Conservation (phyloP, 2,888 invertebrate species). For the Dicranocentrus wangi region DNA sequence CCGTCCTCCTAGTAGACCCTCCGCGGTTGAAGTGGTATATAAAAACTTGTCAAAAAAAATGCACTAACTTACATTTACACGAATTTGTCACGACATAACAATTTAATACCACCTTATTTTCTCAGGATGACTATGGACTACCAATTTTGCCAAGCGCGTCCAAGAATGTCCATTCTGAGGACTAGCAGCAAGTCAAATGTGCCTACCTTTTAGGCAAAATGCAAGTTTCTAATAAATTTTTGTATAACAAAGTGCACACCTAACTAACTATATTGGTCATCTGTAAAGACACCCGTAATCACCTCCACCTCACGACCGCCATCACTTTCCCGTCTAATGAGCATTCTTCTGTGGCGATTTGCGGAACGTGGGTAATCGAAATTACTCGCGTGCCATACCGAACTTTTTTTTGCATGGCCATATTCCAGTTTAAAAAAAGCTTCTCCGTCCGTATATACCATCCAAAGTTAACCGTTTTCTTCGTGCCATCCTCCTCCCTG, state of each 20-base stretch:
- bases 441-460: no score
- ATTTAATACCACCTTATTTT: no score
- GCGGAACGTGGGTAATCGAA: not conserved
- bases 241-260: no score
- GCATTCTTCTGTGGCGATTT: not conserved
- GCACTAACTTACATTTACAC: not conserved
- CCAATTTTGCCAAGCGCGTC: constrained; percentile 33
- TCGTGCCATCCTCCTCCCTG: no score
- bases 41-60: not conserved
- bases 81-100: no score
- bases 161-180: no score
- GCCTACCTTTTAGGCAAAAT: not conserved
- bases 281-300: not conserved
- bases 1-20: not conserved
- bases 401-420: constrained; percentile 8
- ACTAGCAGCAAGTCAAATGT: no score
- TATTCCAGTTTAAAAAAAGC: no score
- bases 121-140: constrained; percentile 46
- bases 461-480: no score
- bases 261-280: no score
- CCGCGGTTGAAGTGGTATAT: constrained; percentile 20
- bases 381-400: constrained; percentile 45
- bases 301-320: constrained; percentile 23
- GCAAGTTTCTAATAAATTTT: no score
- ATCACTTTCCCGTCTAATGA: not conserved